Evolutionary conservation across 2,797 vertebrate genomes (phyloP), one percentile per base, ranked within the genome.

Genomic region (Eulemur rubriventer): DNA sequence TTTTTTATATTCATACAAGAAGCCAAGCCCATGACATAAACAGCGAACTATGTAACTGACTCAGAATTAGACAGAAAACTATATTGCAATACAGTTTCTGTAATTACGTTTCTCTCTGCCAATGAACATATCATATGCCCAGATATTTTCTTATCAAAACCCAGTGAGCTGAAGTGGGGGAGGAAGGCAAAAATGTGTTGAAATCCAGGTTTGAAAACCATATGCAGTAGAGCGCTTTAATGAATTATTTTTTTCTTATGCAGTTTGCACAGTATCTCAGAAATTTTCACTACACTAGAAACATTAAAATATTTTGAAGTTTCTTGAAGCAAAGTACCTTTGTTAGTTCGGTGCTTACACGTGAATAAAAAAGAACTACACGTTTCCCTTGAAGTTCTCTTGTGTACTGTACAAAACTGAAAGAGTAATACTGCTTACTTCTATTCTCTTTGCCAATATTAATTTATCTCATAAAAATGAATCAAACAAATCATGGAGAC

Each of bases 391-490:
- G 26, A 63, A 57, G 30, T 12, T 84, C 75, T 93, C 4, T 35
- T 78, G 13, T 65, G 46, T 28, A 48, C 5, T 18, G 2, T 33
- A 65, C 5, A 61, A 72, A 61, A 61, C 4, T 14, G 7, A 9
- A 90, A 76, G 26, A 78, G 52, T 92, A 41, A 72, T 75, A 59
- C 48, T 69, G 24, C 14, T 78, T 30, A 50, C 7, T 57, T 81
- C 43, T 52, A 55, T 30, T 57, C 30, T 52, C 33, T 90, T 93
- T 91, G 69, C 10, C 57, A 70, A 11, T 82, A 38, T 50, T 46
- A 82, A 89, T 72, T 41, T 59, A 67, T 46, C 67, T 81, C 78
- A 30, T 48, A 65, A 83, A 94, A 91, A 38, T 85, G 52, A 96
- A 46, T 70, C 55, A 93, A 95, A 82, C 17, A 93, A 79, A n/a